phyloP scores from a whole-genome alignment of 1,140 invertebrate species.

The Drosophila subobscura region DNA sequence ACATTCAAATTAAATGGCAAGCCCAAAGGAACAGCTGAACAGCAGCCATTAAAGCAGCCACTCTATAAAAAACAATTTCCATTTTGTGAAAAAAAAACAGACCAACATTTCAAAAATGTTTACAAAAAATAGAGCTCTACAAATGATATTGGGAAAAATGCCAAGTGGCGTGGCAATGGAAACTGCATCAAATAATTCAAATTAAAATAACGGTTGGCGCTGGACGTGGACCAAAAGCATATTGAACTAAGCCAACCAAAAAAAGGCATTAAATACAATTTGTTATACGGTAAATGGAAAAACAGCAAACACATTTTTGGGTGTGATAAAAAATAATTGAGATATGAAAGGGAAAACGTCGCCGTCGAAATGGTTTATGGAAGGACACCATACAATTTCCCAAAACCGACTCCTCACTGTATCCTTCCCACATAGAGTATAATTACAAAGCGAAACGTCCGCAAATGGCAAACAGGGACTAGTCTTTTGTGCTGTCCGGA shows the following conservation, averaged over 20 bases:
- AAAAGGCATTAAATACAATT: constrained; percentile 21
- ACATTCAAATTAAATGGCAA: no score
- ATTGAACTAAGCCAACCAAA: constrained; percentile 26
- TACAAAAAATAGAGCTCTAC: constrained; percentile 6
- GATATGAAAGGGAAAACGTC: not conserved
- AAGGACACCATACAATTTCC: not conserved
- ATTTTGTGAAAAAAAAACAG: constrained; percentile 18
- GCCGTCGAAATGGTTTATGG: not conserved
- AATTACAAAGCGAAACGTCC: constrained; percentile 17
- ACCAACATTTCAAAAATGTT: not conserved
- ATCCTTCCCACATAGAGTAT: constrained; percentile 5
- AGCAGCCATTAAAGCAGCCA: constrained; percentile 11
- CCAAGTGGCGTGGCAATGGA: constrained; percentile 9
- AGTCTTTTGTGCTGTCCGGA: constrained; percentile 19
- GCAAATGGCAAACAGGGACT: constrained; percentile 10
- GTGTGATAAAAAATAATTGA: constrained; percentile 22
- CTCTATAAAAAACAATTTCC: constrained; percentile 44
- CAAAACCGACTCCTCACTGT: no score
- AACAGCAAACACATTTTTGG: constrained; percentile 1
- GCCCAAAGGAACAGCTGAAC: not conserved
- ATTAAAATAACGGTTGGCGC: constrained; percentile 51
- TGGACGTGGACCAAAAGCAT: constrained; percentile 16
- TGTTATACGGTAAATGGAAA: constrained; percentile 6
- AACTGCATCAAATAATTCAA: constrained; percentile 56
- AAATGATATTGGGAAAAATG: no score